A percentile compares a stretch with the other conserved stretches of the same genome.
These are phyloP conservation scores for Lepus europaeus DNA, from an alignment of 2,113 vertebrate genomes.

Conservation along the genomic window DNA sequence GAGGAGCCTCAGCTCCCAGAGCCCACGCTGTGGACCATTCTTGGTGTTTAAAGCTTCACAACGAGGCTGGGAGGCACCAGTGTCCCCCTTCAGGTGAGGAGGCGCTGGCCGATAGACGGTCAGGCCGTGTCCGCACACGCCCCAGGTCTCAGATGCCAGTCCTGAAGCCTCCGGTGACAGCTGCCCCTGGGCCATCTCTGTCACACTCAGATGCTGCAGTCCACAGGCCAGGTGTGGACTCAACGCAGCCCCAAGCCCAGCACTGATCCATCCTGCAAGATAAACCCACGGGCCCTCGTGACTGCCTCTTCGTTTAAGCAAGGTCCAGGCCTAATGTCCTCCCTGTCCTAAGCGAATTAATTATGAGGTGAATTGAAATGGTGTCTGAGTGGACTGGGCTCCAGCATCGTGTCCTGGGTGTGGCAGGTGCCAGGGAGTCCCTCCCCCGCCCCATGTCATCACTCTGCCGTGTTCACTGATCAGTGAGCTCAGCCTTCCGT, in stretches of 20 bases:
- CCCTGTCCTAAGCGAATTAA: background rate
- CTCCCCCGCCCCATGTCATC: no score
- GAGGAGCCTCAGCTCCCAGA: background rate
- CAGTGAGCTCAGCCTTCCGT: no score
- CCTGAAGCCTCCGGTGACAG: no score
- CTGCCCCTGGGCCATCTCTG: no score
- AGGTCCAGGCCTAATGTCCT: background rate
- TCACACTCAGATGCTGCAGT: no score
- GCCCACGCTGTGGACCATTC: rapidly evolving
- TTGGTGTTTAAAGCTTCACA: background rate
- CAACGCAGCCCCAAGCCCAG: no score
- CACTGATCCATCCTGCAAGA: background rate
- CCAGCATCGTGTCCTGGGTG: background rate
- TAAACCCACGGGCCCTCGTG: rapidly evolving
- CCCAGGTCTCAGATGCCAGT: no score
- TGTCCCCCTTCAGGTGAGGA: no score
- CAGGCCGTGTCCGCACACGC: no score
- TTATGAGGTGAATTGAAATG: rapidly evolving
- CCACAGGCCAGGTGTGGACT: rapidly evolving
- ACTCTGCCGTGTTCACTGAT: rapidly evolving
- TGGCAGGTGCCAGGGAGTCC: background rate
- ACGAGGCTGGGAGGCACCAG: no score
- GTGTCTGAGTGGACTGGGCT: background rate
- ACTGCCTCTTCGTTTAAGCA: background rate
- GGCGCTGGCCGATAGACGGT: no score